Evolutionary conservation across 2,888 invertebrate genomes (phyloP).

Genomic region (Sarcophaga subvicina): DNA sequence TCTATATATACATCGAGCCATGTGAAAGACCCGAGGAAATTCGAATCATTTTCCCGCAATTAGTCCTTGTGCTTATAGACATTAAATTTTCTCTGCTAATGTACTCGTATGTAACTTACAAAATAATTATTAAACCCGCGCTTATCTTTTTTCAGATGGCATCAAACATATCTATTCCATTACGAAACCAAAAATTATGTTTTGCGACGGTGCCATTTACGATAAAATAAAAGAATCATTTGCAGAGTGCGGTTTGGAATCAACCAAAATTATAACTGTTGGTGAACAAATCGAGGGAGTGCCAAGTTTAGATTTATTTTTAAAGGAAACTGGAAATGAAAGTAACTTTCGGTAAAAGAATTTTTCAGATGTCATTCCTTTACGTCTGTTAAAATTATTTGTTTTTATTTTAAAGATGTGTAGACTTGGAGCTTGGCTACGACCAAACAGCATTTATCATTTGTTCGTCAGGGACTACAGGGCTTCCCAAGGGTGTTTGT

Average conservation of each 20-base stretch:
- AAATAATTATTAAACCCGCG: too few species aligned
- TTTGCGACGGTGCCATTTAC: constrained; percentile 72
- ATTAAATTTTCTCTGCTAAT: too few species aligned
- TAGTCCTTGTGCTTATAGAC: too few species aligned
- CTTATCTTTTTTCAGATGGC: constrained; percentile 66
- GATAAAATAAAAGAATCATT: constrained; percentile 65
- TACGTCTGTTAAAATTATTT: not conserved
- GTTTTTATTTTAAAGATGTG: constrained; percentile 68
- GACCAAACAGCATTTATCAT: constrained; percentile 69
- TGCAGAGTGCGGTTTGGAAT: constrained; percentile 54
- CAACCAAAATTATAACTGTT: constrained; percentile 70
- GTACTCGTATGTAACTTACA: too few species aligned
- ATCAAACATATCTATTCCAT: constrained; percentile 71
- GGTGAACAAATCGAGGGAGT: constrained; percentile 69
- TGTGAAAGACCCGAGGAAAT: too few species aligned
- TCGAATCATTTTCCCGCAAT: too few species aligned
- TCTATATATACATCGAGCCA: too few species aligned
- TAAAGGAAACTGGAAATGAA: constrained; percentile 1
- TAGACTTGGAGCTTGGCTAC: constrained; percentile 68
- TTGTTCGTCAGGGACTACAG: constrained; percentile 78
- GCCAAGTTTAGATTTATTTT: constrained; percentile 44
- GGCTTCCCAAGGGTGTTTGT: constrained; percentile 75
- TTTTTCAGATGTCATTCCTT: not conserved
- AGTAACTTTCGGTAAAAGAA: not conserved
- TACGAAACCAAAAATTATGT: constrained; percentile 74